These are phyloP conservation scores for Metacarcinus magister DNA, from an alignment of 2,888 invertebrate genomes.

Conservation along the genomic window DNA sequence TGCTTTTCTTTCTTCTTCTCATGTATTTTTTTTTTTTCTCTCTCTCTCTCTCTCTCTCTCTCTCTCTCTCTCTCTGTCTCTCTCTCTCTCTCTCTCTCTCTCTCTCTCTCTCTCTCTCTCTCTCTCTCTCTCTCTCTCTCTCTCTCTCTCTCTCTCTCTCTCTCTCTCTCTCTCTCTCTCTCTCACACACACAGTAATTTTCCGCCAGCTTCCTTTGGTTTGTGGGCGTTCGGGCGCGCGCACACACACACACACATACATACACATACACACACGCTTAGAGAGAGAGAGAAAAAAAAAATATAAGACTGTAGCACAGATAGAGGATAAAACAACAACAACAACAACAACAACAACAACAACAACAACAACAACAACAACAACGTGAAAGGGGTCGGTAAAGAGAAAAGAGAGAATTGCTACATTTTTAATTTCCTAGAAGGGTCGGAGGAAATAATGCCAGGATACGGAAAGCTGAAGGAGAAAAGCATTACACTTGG, in stretches of 20 bases:
- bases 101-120: constrained; percentile 33
- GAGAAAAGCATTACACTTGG: constrained; percentile 11
- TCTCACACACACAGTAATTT: too few species aligned
- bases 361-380: background rate
- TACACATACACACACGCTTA: background rate
- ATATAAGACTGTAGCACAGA: background rate
- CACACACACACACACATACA: background rate
- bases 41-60: background rate
- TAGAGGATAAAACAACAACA: background rate
- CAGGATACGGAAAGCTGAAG: constrained; percentile 27
- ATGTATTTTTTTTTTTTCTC: background rate
- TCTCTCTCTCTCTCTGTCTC: constrained; percentile 13
- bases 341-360: background rate
- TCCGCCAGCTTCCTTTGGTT: too few species aligned
- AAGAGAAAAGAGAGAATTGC: background rate
- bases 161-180: too few species aligned
- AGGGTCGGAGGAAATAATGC: constrained; percentile 8
- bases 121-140: background rate
- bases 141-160: constrained; percentile 9
- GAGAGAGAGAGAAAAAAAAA: background rate
- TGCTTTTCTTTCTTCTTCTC: background rate
- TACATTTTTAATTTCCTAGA: constrained; percentile 26
- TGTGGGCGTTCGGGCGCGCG: background rate
- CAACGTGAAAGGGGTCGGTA: background rate
- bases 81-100: background rate